phyloP scores from a whole-genome alignment of 2,113 vertebrate genomes.

The Serinus canaria region DNA sequence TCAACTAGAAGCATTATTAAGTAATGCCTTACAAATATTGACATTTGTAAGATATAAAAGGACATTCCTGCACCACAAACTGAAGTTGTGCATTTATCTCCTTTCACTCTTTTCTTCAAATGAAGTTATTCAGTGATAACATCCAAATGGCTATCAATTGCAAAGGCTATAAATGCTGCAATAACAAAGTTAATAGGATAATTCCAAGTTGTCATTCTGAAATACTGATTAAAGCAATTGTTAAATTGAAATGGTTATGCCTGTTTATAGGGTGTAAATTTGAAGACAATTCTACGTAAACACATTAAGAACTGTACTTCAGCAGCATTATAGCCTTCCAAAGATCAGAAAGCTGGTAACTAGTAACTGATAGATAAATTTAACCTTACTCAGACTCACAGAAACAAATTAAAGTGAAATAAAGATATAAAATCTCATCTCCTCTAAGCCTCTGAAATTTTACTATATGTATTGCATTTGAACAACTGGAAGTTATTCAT shows the following conservation, averaged over 20 bases:
- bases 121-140: background rate
- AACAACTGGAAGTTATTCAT: background rate
- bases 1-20: background rate
- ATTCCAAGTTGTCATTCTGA: constrained; percentile 59
- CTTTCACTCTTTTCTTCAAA: background rate
- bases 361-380: background rate
- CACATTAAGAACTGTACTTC: constrained; percentile 43
- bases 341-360: background rate
- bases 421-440: background rate
- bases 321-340: background rate
- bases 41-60: background rate
- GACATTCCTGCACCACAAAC: background rate
- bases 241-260: constrained; percentile 49
- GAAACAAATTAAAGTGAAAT: background rate
- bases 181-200: constrained; percentile 62
- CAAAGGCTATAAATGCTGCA: constrained; percentile 46
- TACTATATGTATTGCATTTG: background rate
- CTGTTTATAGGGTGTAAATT: constrained; percentile 38
- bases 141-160: background rate
- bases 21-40: background rate
- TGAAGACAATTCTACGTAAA: constrained; percentile 25
- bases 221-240: constrained; percentile 67
- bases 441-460: background rate
- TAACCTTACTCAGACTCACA: background rate
- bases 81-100: background rate